Percentiles rank a stretch among this genome's conserved stretches.
phyloP scores from a whole-genome alignment of 2,888 invertebrate species.

The Melikaiella ostensackeni region DNA sequence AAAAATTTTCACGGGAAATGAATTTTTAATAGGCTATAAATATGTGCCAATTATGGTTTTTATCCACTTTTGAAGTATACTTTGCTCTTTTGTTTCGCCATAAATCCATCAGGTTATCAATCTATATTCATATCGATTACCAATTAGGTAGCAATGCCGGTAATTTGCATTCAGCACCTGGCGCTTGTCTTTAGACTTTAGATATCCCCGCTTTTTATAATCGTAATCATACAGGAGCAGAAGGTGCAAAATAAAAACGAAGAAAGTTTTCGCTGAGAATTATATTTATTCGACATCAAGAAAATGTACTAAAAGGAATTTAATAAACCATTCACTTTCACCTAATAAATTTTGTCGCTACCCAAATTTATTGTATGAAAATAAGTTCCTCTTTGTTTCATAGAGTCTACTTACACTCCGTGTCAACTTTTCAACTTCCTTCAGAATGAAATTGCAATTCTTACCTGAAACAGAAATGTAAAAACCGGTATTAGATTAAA shows the following conservation, averaged over 20 bases:
- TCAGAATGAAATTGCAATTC: not conserved
- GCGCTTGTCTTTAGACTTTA: not conserved
- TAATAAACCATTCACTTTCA: constrained; percentile 11
- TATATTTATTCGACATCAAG: constrained; percentile 5
- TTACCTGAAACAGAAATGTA: constrained; percentile 34
- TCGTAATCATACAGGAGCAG: not conserved
- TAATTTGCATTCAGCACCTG: constrained; percentile 17
- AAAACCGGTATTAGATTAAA: not conserved
- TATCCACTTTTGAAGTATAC: constrained; percentile 13
- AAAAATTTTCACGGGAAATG: not conserved
- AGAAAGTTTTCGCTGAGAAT: not conserved
- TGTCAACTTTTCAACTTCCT: not conserved
- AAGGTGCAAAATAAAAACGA: constrained; percentile 29
- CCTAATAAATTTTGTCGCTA: not conserved
- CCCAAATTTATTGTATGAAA: not conserved
- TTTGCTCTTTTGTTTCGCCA: constrained; percentile 3
- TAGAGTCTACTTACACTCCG: constrained; percentile 9
- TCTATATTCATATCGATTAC: constrained; percentile 37
- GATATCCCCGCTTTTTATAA: not conserved
- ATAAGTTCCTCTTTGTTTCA: not conserved
- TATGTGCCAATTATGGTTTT: not conserved
- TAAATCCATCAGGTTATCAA: constrained; percentile 22
- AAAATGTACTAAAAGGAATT: constrained; percentile 10
- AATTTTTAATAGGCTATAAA: constrained; percentile 22
- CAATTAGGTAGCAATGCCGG: not conserved